These are phyloP conservation scores for Asteroscopus sphinx DNA, from an alignment of 2,888 invertebrate species.

Conservation along the genomic window DNA sequence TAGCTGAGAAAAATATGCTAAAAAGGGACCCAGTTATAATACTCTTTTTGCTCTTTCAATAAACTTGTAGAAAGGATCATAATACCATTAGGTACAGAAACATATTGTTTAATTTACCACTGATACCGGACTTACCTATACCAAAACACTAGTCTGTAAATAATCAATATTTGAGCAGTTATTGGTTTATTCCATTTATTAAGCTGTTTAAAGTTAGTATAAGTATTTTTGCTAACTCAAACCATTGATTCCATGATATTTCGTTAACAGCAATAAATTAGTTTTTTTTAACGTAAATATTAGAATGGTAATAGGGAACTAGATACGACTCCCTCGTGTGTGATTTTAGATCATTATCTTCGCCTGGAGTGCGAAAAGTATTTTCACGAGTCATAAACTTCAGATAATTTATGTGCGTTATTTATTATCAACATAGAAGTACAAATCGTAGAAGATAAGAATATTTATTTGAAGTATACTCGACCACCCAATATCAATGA, in stretches of 20 bases:
- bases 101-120: slow-evolving; percentile 20
- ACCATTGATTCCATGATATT: slow-evolving; percentile 2
- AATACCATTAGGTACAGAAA: slow-evolving; percentile 11
- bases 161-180: slow-evolving; percentile 37
- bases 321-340: slow-evolving; percentile 50
- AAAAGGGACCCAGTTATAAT: too few relatives aligned
- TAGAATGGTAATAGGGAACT: slow-evolving; percentile 40
- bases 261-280: background rate
- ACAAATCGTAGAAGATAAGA: slow-evolving; percentile 7
- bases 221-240: background rate
- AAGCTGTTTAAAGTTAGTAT: slow-evolving; percentile 9
- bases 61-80: too few relatives aligned
- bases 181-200: slow-evolving; percentile 40
- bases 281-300: slow-evolving; percentile 17
- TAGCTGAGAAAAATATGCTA: too few relatives aligned
- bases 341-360: slow-evolving; percentile 52
- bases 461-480: slow-evolving; percentile 25
- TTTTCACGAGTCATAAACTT: slow-evolving; percentile 55
- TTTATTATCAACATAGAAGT: slow-evolving; percentile 21
- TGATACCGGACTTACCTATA: slow-evolving; percentile 10
- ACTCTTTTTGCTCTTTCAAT: too few relatives aligned
- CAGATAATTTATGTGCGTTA: slow-evolving; percentile 44
- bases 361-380: slow-evolving; percentile 43
- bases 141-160: slow-evolving; percentile 15
- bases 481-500: too few relatives aligned